Percentiles rank a stretch among this genome's conserved stretches.
Evolutionary conservation across 2,888 invertebrate genomes (phyloP).

Genomic region (Cosmia trapezina): DNA sequence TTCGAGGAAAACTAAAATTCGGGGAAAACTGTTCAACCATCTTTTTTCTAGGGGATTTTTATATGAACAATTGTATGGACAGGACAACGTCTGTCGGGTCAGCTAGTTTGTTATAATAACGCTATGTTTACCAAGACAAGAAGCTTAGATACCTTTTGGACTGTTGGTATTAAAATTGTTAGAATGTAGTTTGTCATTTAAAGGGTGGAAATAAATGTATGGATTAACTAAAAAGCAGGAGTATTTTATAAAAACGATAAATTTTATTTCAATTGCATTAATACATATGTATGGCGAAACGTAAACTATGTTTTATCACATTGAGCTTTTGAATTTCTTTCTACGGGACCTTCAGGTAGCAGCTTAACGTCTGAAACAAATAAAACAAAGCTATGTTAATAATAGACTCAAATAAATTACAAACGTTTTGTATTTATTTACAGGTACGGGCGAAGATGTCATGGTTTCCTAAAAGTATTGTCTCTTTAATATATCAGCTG

Average conservation of each 20-base stretch:
- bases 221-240: conserved; percentile 25
- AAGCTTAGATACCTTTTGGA: background rate
- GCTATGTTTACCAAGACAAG: too few species aligned
- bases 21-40: too few species aligned
- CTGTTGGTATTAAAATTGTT: background rate
- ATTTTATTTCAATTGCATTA: conserved; percentile 49
- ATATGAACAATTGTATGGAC: too few species aligned
- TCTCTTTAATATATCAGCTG: too few species aligned
- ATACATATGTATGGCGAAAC: conserved; percentile 69
- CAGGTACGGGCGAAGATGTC: background rate
- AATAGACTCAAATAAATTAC: background rate
- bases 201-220: background rate
- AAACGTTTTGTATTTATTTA: background rate
- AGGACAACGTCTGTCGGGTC: too few species aligned
- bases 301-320: conserved; percentile 76
- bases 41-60: too few species aligned
- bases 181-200: too few species aligned
- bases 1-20: too few species aligned
- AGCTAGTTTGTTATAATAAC: background rate
- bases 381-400: conserved; percentile 27
- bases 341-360: background rate
- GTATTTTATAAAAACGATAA: conserved; percentile 43
- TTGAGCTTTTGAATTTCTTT: conserved; percentile 70
- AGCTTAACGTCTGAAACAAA: conserved; percentile 77
- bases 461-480: background rate